phyloP scores from a whole-genome alignment of 2,113 vertebrate species.

The Psammodynastes pulverulentus region DNA sequence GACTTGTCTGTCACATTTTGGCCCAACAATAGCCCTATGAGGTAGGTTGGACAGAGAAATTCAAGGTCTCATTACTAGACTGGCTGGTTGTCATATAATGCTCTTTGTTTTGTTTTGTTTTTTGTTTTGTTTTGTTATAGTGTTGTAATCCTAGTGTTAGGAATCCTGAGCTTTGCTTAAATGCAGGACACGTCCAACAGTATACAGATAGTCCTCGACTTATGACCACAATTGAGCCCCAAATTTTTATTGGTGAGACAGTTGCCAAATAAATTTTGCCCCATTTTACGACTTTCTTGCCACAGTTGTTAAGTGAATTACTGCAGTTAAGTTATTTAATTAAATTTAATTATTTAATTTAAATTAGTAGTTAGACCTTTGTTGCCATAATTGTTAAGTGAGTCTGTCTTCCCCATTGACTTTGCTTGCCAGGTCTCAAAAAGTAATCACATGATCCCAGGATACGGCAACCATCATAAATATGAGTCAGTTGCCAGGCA shows the following conservation, averaged over 20 bases:
- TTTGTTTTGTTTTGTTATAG: neutral
- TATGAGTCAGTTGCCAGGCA: neutral
- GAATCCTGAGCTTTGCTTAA: neutral
- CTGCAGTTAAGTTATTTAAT: too few relatives aligned
- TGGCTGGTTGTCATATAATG: neutral
- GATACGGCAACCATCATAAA: neutral
- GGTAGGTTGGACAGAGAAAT: neutral
- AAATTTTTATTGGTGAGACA: neutral
- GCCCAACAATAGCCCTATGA: neutral
- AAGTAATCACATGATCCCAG: neutral
- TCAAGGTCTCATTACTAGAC: neutral
- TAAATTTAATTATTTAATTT: too few relatives aligned
- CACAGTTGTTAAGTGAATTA: neutral
- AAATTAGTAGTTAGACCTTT: neutral
- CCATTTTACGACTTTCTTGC: neutral
- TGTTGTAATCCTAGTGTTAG: neutral
- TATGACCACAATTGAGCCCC: neutral
- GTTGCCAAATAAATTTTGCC: neutral
- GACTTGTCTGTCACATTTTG: neutral
- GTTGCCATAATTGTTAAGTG: neutral
- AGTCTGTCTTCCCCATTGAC: neutral
- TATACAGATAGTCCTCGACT: neutral
- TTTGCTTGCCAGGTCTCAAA: neutral
- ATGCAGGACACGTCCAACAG: neutral
- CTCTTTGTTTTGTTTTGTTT: neutral